Evolutionary conservation across 2,113 vertebrate genomes (phyloP), one percentile per base, ranked within the genome.

Genomic region (Sapajus apella): DNA sequence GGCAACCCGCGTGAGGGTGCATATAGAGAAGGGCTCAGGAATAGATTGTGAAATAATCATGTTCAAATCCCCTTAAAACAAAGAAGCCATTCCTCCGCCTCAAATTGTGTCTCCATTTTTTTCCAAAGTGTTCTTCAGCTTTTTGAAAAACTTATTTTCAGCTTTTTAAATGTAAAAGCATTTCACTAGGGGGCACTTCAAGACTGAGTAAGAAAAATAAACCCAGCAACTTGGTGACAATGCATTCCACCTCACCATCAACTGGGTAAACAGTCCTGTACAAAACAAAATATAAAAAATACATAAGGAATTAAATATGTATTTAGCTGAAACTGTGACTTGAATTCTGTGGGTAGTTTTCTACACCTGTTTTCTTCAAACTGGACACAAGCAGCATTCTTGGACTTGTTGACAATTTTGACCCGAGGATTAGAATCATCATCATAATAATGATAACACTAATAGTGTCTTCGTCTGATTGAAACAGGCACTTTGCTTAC

Each of bases 251-350:
- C 91, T 97, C 96, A 95, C 98, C 97, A 97, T 94, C 97, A 98
- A 93, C 94, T 98, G 97, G 98, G 98, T 98, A 99, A 99, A 98
- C 98, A 98, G 97, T 98, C 97, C 97, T 95, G 97, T 97, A 98
- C 98, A 98, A 98, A 99, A 98, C 98, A 98, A 98, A 98, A 98
- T 97, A 98, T 98, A 98, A 98, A 99, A 99, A 98, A 98, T 98
- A 1, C 97, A 98, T 98, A 98, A 98, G 97, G 98, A 98, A 99
- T 98, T 98, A 99, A 99, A 99, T 98, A 99, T 98, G 98, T 98
- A 98, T 99, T 99, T 99, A 98, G 98, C 91, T 96, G 98, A 98
- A 98, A 99, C 97, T 97, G 97, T 97, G 98, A 98, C 98, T 99
- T 93, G 93, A 94, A 98, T 98, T 98, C 92, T 97, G 93, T 81